These are phyloP conservation scores for Hyaena hyaena DNA, from an alignment of 2,113 vertebrate species.

Conservation along the genomic window DNA sequence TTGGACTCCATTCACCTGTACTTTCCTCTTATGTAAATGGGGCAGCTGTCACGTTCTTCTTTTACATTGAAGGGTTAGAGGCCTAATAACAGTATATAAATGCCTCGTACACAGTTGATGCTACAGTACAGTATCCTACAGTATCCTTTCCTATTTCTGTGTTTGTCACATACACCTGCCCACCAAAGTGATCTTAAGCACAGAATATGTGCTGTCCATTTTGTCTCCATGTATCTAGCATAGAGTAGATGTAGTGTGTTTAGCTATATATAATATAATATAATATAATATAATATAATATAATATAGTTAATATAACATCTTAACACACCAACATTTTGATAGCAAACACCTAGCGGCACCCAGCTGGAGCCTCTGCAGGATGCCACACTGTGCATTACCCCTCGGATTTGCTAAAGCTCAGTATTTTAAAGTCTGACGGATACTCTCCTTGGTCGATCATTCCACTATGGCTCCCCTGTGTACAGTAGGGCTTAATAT, in stretches of 20 bases:
- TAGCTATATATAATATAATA: not conserved
- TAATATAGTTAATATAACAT: not conserved
- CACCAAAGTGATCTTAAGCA: not conserved
- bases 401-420: not conserved
- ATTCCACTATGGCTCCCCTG: not conserved
- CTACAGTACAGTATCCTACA: too few species aligned
- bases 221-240: not conserved
- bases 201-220: not conserved
- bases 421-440: conserved; percentile 25
- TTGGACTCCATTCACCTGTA: not conserved
- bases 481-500: not conserved
- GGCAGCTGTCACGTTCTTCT: not conserved
- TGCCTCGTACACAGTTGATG: not conserved
- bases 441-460: not conserved
- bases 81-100: not conserved
- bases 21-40: not conserved
- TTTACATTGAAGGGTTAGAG: not conserved
- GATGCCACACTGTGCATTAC: not conserved
- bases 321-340: not conserved
- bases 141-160: not conserved
- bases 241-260: not conserved
- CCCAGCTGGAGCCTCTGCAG: not conserved
- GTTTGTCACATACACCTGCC: not conserved
- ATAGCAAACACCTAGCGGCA: not conserved
- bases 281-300: not conserved